phyloP scores from a whole-genome alignment of 2,888 invertebrate genomes.

The Danaus chrysippus region DNA sequence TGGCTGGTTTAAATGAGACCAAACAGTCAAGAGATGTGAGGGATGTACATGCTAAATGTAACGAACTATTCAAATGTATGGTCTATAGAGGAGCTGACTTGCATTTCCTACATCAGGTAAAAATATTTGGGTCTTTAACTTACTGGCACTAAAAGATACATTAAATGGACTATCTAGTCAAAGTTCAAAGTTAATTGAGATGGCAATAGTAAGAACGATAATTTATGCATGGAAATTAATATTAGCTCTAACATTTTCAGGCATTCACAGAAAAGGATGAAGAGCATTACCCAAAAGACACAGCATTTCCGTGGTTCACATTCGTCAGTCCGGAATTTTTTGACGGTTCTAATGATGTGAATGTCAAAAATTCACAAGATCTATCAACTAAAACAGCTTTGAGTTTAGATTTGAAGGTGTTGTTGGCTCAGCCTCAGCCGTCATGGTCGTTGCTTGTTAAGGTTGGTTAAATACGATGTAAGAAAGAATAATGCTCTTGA shows the following conservation, averaged over 20 bases:
- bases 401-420: slow-evolving; percentile 83
- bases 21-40: slow-evolving; percentile 84
- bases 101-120: slow-evolving; percentile 87
- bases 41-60: slow-evolving; percentile 90
- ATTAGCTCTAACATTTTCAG: slow-evolving; percentile 37
- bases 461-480: slow-evolving; percentile 54
- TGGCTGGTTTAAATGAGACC: slow-evolving; percentile 79
- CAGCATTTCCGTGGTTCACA: slow-evolving; percentile 84
- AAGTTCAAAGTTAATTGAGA: no score
- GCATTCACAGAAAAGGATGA: slow-evolving; percentile 59
- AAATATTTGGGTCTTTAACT: slow-evolving; percentile 1
- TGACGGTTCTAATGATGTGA: slow-evolving; percentile 58
- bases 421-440: slow-evolving; percentile 87
- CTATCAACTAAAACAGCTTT: slow-evolving; percentile 80
- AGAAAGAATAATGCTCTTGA: slow-evolving; percentile 16
- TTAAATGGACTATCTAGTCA: no score
- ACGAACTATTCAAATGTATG: slow-evolving; percentile 86
- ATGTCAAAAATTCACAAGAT: slow-evolving; percentile 62
- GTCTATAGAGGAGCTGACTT: slow-evolving; percentile 86
- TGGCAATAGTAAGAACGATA: not conserved
- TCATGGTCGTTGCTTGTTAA: slow-evolving; percentile 87
- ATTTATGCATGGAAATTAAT: not conserved
- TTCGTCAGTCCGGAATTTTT: slow-evolving; percentile 83
- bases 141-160: no score
- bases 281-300: slow-evolving; percentile 41